Base-by-base conservation (phyloP, 2,888 invertebrate species). In the Mechanitis messenoides region DNA sequence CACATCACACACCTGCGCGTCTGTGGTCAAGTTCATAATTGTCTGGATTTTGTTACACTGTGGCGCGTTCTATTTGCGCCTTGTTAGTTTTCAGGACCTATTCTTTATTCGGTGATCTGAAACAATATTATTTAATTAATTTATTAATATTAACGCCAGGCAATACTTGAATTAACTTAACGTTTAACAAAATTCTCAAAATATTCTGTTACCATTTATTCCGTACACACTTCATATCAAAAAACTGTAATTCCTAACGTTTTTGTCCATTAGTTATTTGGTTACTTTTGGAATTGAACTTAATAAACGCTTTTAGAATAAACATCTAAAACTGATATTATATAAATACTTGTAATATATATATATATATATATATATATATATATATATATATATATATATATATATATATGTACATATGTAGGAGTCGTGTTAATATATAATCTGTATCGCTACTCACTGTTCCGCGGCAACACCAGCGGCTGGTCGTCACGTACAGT, bases 401-500 rank as follows among this genome's bases (percentile, higher is more conserved):
- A 46, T 12, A 20, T 20, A 20, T 12, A 12, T 46, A 46, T 46
- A 47, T n/a, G 47, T 47, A 1, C 28, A 20, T 7, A 20, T 47
- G 20, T 47, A 2, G 2, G 47, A n/a, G 47, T 47, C 20, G 47
- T 20, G 47, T 47, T 3, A 20, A 20, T 47, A 20, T 47, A 1
- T 50, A 53, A 12, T 33, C 3, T 12, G 20, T 33, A 35, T 54
- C 33, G 33, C 9, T 68, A 83, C 85, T 85, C 60, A 90, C 90
- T 84, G 64, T 78, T 87, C 64, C 88, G 82, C 11, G 90, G 90
- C 59, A 90, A 77, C 1, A 84, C 78, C 3, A 98, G 84, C 20
- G 94, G 91, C 77, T 98, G 96, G 55, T 91, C 92, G 79, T 99
- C 98, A 65, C 92, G 88, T 60, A 97, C 90, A 50, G 94, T 93